Percentiles rank a stretch among this genome's conserved stretches.
phyloP scores from a whole-genome alignment of 2,888 invertebrate species.

The Cheilosia vernalis region DNA sequence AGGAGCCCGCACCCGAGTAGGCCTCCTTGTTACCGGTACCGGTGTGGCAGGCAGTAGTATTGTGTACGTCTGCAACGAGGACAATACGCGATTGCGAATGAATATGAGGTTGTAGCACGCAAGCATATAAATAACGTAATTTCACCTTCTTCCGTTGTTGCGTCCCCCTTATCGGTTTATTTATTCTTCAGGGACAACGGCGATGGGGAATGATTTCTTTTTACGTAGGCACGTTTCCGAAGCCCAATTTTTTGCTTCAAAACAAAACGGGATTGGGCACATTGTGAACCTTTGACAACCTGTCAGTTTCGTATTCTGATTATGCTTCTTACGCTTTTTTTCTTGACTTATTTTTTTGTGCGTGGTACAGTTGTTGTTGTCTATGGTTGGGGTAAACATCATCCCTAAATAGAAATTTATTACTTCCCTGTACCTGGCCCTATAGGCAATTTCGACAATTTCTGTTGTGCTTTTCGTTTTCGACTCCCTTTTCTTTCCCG shows the following conservation, averaged over 20 bases:
- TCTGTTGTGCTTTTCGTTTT: conserved; percentile 4
- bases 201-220: conserved; percentile 30
- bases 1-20: conserved; percentile 1
- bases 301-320: conserved; percentile 74
- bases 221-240: conserved; percentile 57
- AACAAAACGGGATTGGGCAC: conserved; percentile 23
- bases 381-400: conserved; percentile 8
- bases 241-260: not conserved
- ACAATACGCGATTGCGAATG: conserved; percentile 70
- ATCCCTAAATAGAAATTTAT: conserved; percentile 44
- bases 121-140: conserved; percentile 70
- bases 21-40: not conserved
- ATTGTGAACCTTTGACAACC: conserved; percentile 70
- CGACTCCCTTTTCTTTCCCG: not conserved
- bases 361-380: conserved; percentile 23
- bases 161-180: not conserved
- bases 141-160: conserved; percentile 37
- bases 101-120: conserved; percentile 46
- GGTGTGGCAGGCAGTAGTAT: not conserved
- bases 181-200: conserved; percentile 5
- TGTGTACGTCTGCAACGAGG: conserved; percentile 40
- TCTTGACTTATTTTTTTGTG: conserved; percentile 8
- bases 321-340: conserved; percentile 61
- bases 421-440: conserved; percentile 44
- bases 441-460: conserved; percentile 55